A percentile compares a stretch with the other conserved stretches of the same genome.
These are phyloP conservation scores for Leistus spinibarbis DNA, from an alignment of 2,888 invertebrate species.

Conservation along the genomic window DNA sequence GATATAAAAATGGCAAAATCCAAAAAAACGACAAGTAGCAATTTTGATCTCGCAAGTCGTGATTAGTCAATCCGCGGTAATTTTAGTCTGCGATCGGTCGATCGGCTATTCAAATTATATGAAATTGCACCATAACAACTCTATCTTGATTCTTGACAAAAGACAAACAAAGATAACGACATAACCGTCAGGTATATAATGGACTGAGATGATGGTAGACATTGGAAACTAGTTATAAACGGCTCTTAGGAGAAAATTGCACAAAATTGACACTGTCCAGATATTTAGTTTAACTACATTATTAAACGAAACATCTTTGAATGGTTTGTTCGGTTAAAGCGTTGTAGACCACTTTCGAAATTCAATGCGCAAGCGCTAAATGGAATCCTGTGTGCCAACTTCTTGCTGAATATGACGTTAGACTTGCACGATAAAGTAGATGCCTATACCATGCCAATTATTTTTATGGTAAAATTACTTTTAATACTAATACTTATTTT, in stretches of 20 bases:
- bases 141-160: conserved; percentile 18
- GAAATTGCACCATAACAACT: background rate
- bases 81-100: background rate
- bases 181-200: background rate
- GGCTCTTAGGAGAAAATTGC: background rate
- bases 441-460: no score
- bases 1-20: background rate
- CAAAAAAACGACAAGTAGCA: conserved; percentile 4
- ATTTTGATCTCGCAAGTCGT: background rate
- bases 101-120: background rate
- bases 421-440: no score
- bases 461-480: no score
- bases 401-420: no score
- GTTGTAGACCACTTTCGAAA: no score
- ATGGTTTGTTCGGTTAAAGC: no score
- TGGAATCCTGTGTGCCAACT: no score
- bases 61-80: conserved; percentile 3
- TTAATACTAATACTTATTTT: no score
- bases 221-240: background rate
- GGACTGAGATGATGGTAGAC: background rate
- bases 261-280: background rate
- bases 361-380: no score
- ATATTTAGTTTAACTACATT: background rate
- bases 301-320: background rate
- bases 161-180: conserved; percentile 29